Evolutionary conservation across 2,113 vertebrate species (phyloP), one percentile per base, ranked within the genome.

Genomic region (Paraplagusia blochii): DNA sequence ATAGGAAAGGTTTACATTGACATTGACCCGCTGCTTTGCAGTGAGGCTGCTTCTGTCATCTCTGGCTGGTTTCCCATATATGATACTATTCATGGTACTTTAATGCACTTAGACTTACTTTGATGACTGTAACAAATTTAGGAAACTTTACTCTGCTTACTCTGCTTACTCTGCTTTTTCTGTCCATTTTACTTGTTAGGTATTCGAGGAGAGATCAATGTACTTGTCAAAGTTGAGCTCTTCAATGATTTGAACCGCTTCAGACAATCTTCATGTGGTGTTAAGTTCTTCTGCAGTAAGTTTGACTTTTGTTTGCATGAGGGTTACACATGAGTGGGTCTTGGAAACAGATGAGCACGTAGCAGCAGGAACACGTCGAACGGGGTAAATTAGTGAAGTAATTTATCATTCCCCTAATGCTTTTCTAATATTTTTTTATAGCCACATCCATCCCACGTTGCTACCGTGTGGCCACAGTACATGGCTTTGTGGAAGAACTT

Each of bases 61-160:
- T 98, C 95, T 18, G 97, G 97, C 16, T 99, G 97, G 97, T 98
- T 99, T 83, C 97, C 96, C n/a, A 99, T 99, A 77, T 99, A 98
- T 53, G 97, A 99, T 58, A 99, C 97, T 34, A 99, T 99, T 56
- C 96, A 99, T 3, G 97, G 97, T 99, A 85, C n/a, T 54, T 55
- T 1, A 52, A 52, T 48, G 3, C 42, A 34, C 52, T 29, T 11
- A 34, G 42, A 12, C 19, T n/a, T n/a, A n/a, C n/a, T n/a, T n/a
- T n/a, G n/a, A n/a, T n/a, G 4, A 60, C 8, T 4, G 11, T 18
- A 1, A 46, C 47, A 8, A 49, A 2, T 29, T 29, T 29, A 29
- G 3, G 6, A 29, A 29, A 29, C 22, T 29, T 65, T 4, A 38
- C 4, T 10, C 1, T 12, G 3, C n/a, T 34, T 13, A 18, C 42